Conservation (phyloP, 92 coral and sea anemone genomes). For the Umimayanthus chanpuru region DNA sequence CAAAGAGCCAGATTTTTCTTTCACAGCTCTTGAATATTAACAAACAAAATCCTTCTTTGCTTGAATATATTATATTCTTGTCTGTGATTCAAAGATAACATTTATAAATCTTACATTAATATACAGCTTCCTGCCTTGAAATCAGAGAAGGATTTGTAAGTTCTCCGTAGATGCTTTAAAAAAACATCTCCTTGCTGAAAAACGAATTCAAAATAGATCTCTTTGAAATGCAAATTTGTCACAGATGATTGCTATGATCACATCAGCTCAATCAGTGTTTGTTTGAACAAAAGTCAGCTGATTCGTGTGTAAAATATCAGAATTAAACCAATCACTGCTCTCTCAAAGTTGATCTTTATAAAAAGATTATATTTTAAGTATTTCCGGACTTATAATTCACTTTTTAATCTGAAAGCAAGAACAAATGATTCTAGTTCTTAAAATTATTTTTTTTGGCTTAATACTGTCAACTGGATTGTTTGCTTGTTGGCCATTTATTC, state of each 20-base stretch:
- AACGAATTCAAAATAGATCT: background rate
- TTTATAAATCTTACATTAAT: background rate
- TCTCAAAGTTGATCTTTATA: background rate
- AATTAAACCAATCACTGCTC: conserved; percentile 21
- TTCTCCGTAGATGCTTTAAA: background rate
- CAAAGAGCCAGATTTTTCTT: conserved; percentile 4
- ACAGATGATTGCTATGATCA: background rate
- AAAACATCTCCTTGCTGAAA: background rate
- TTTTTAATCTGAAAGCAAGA: background rate
- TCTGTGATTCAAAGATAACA: conserved; percentile 3
- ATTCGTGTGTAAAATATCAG: conserved; percentile 2
- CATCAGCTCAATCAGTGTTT: conserved; percentile 8
- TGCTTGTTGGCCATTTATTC: background rate
- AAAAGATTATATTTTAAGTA: background rate
- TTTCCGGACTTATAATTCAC: background rate
- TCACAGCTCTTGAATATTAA: background rate
- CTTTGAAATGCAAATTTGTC: conserved; percentile 38
- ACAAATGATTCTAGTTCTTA: background rate
- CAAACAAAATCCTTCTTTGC: background rate
- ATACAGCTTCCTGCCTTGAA: background rate
- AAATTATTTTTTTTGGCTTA: background rate
- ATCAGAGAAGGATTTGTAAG: background rate
- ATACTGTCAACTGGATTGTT: background rate
- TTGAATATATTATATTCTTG: background rate
- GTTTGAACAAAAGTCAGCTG: conserved; percentile 31